These are phyloP conservation scores for Glossosoma conforme DNA, from an alignment of 1,140 invertebrate species.

Conservation along the genomic window DNA sequence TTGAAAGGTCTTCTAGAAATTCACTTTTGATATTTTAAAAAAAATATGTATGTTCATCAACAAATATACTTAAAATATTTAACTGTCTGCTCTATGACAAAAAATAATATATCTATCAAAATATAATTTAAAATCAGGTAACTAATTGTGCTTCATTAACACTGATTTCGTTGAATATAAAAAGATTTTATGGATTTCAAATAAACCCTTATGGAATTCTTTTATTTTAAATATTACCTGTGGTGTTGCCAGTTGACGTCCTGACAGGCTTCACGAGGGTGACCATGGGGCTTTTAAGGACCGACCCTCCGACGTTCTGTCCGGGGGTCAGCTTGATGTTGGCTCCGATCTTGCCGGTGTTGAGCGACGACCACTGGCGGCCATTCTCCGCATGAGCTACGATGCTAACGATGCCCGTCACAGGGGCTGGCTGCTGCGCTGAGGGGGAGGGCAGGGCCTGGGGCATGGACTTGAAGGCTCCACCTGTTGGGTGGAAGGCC, in stretches of 20 bases:
- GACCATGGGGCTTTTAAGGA: constrained; percentile 27
- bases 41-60: too few relatives aligned
- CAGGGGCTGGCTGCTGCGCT: constrained; percentile 6
- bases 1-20: too few relatives aligned
- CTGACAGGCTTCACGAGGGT: constrained; percentile 28
- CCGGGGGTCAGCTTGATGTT: constrained; percentile 28
- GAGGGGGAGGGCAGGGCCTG: constrained; percentile 35
- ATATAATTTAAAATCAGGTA: too few relatives aligned
- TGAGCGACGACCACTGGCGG: constrained; percentile 23
- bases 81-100: too few relatives aligned
- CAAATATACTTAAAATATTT: too few relatives aligned
- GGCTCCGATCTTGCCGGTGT: constrained; percentile 14
- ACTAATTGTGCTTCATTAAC: too few relatives aligned
- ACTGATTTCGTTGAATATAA: too few relatives aligned
- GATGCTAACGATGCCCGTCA: constrained; percentile 23
- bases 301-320: constrained; percentile 15
- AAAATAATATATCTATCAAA: too few relatives aligned
- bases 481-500: constrained; percentile 81
- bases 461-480: constrained; percentile 84
- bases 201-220: too few relatives aligned
- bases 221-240: constrained; percentile 11
- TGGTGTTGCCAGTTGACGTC: constrained; percentile 14
- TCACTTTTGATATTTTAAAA: too few relatives aligned
- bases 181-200: too few relatives aligned
- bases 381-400: constrained; percentile 34